Base-by-base conservation (phyloP, 2,113 vertebrate genomes). In the Rhinoderma darwinii region DNA sequence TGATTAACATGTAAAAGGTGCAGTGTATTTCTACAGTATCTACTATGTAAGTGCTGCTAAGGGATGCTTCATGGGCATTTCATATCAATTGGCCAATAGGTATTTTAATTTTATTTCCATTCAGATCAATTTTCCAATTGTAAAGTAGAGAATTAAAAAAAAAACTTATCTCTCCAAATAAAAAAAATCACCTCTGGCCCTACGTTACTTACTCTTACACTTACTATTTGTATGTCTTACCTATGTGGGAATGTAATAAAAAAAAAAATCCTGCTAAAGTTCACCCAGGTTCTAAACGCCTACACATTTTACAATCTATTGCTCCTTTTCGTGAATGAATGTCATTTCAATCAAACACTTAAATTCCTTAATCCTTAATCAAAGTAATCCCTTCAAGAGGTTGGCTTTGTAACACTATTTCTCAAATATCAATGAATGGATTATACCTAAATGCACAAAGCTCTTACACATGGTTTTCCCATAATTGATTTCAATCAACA, bases 311-410 rank as follows among this genome's bases (percentile, higher is more conserved):
- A 90, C 89, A 92, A 91, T 89, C 37, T 50, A 44, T 59, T 85
- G 43, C 56, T 77, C 27, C 59, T 88, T 89, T 83, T 90, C 51
- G 77, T 89, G 56, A 89, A 83, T 90, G 89, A 89, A 88, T 84
- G 90, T 89, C 89, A 90, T 84, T 93, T 91, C 90, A 59, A 92
- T 88, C 84, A 89, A 91, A 91, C 84, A 90, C 91, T 90, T 93
- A 89, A 90, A 88, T 92, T 88, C 90, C 79, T 82, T 93, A 95
- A 93, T 94, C 91, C 91, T 89, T 89, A 88, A 91, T 89, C 89
- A 90, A 89, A 90, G 87, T 92, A 92, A 92, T 95, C 89, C 91
- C 79, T 90, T 94, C 91, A 94, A 93, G 90, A 90, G 89, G 87
- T 87, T 90, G 39, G 86, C 88, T 93, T 89, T 92, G 85, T 89